Base-by-base conservation (phyloP, 2,113 vertebrate species). In the Hemicordylus capensis region DNA sequence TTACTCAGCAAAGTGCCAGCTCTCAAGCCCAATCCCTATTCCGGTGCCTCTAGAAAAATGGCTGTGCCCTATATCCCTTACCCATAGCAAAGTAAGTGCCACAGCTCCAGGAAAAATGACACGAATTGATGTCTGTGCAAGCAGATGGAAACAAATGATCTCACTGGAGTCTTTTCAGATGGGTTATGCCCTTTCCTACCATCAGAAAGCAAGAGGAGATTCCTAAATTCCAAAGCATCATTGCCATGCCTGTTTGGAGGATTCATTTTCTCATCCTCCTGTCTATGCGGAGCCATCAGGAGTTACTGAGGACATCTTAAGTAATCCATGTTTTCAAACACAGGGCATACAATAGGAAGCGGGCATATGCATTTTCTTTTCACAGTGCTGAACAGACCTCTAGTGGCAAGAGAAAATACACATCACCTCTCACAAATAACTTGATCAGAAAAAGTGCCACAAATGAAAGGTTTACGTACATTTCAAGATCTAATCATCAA, bases 321-420 rank as follows among this genome's bases (percentile, higher is more conserved):
- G 17, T 34, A 46, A 22, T 61, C 8, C 19, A n/a, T 56, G 15
- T 11, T 77, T 66, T 42, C 24, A 59, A 85, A 77, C 67, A 22
- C 20, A 59, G 20, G 31, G 26, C 77, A 24, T 56, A 28, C 48
- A 59, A 58, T 44, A 28, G 28, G 19, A 85, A 4, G 15, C 66
- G 28, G 19, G n/a, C 31, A 17, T 72, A 59, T 48, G 66, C 31
- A 48, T 58, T 34, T 76, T n/a, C 44, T 51, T 63, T 64, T 84
- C 66, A 3, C 51, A 67, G 54, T 70, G 42, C 17, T 31, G 64
- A 79, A 78, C 54, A 79, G 66, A 72, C 64, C 76, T 77, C 83
- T 84, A 69, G 74, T 72, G 76, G 84, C 66, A 20, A 39, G 3
- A 79, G 22, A 59, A 79, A 61, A 78, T 72, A 79, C 56, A 78